Evolutionary conservation across 2,113 vertebrate species (phyloP), one percentile per base, ranked within the genome.

Genomic region (Hystrix cristata): DNA sequence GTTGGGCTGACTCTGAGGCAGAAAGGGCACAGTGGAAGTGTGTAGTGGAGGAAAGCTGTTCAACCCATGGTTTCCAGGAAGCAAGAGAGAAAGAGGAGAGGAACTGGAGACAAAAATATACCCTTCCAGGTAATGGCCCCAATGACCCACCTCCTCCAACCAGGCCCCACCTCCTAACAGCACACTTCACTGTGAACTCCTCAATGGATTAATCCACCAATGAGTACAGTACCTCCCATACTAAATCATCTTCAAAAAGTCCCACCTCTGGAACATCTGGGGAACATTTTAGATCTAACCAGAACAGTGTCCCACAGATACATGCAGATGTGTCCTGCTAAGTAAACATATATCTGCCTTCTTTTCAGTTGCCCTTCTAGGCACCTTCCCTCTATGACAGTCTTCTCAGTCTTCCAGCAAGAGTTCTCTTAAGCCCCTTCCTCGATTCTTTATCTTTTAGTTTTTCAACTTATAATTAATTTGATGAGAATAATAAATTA

Each of bases 401-500:
- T 43, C 25, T 91, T 43, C 46, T 67, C 15, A 23, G 19, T 9
- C 29, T 29, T 67, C 60, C n/a, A 60, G 29, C 1, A 46, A 67
- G 60, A 25, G 5, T 31, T 55, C 15, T 74, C 57, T 27, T 16
- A 67, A 80, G 1, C 10, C 51, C 64, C 27, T 65, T 59, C 48
- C 8, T 87, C 57, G 57, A 90, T 18, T 48, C 48, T 34, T 85
- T 25, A 51, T 46, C 64, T 89, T 31, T 92, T 69, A 60, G 85
- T 84, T 94, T 79, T 62, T 92, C 82, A 87, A 84, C 57, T 72
- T 87, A 51, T 3, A 83, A 62, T 74, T 62, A 94, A 94, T 69
- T 87, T 62, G 25, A 87, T 87, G n/a, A 84, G 60, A 94, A 78
- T 34, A 86, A 82, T 86, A 81, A 88, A 87, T 67, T 90, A 84